A percentile compares a stretch with the other conserved stretches of the same genome.
Evolutionary conservation across 2,888 invertebrate genomes (phyloP).

Genomic region (Ligdia adustata): DNA sequence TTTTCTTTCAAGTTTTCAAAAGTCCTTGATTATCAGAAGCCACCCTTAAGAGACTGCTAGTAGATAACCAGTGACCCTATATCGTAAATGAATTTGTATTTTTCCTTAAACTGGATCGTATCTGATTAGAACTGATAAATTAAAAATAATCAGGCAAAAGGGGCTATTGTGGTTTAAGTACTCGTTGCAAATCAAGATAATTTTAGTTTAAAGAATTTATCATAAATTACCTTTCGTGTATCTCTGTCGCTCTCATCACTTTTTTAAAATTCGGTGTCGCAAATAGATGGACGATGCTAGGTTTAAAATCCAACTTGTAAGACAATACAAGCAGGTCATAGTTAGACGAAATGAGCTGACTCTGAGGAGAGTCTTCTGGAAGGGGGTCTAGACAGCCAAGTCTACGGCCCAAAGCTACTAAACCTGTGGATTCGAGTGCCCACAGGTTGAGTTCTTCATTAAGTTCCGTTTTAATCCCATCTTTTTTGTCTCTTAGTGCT

Average conservation of each 20-base stretch:
- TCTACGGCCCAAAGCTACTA: conserved; percentile 65
- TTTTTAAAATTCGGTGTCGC: conserved; percentile 53
- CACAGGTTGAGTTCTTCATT: conserved; percentile 84
- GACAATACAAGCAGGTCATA: conserved; percentile 49
- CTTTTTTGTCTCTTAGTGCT: conserved; percentile 70
- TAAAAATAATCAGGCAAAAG: too few relatives aligned
- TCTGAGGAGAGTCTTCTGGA: conserved; percentile 56
- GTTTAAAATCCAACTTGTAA: conserved; percentile 56
- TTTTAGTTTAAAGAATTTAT: too few relatives aligned
- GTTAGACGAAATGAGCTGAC: conserved; percentile 55
- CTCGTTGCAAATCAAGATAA: too few relatives aligned
- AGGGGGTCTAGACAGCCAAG: conserved; percentile 61
- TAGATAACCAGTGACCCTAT: too few relatives aligned
- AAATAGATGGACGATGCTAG: conserved; percentile 54
- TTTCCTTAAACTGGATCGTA: too few relatives aligned
- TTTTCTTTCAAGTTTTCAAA: too few relatives aligned
- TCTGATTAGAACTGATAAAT: too few relatives aligned
- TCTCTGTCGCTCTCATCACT: conserved; percentile 58
- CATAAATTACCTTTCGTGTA: conserved; percentile 58
- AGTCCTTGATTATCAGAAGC: too few relatives aligned
- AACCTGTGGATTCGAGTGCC: conserved; percentile 84
- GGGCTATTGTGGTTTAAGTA: too few relatives aligned
- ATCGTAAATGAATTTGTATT: too few relatives aligned
- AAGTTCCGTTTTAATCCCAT: conserved; percentile 82
- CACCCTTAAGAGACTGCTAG: too few relatives aligned